Percentiles rank a stretch among this genome's conserved stretches.
phyloP scores from a whole-genome alignment of 1,140 invertebrate species.

The Drosophila azteca region DNA sequence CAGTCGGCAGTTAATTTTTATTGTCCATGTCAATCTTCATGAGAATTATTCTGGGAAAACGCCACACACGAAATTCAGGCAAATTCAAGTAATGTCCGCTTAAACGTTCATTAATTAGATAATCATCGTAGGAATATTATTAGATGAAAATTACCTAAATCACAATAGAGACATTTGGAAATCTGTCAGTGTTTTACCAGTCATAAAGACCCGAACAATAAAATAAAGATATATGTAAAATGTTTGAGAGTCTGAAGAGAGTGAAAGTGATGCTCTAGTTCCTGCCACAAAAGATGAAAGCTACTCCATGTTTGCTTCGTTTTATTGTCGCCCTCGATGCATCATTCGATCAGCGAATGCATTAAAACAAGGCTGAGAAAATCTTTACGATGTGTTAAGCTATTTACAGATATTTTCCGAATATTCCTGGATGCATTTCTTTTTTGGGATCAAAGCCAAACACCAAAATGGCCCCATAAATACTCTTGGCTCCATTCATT shows the following conservation, averaged over 20 bases:
- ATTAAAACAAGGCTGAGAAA: conserved; percentile 44
- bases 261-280: conserved; percentile 64
- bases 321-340: conserved; percentile 72
- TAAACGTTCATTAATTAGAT: conserved; percentile 68
- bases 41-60: conserved; percentile 46
- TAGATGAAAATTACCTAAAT: conserved; percentile 21
- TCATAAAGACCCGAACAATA: conserved; percentile 52
- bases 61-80: too few relatives aligned
- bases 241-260: conserved; percentile 1
- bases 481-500: too few relatives aligned
- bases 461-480: too few relatives aligned
- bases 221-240: conserved; percentile 51
- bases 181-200: conserved; percentile 45
- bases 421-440: conserved; percentile 28
- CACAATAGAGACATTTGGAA: conserved; percentile 56
- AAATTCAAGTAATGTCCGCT: conserved; percentile 33
- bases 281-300: conserved; percentile 27
- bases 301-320: conserved; percentile 44
- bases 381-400: conserved; percentile 74
- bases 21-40: conserved; percentile 68
- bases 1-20: conserved; percentile 54
- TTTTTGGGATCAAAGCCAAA: conserved; percentile 47
- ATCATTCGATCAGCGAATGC: conserved; percentile 61
- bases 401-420: conserved; percentile 67
- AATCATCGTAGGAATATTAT: conserved; percentile 59